phyloP scores from a whole-genome alignment of 2,797 vertebrate species.

The Poecilia picta region DNA sequence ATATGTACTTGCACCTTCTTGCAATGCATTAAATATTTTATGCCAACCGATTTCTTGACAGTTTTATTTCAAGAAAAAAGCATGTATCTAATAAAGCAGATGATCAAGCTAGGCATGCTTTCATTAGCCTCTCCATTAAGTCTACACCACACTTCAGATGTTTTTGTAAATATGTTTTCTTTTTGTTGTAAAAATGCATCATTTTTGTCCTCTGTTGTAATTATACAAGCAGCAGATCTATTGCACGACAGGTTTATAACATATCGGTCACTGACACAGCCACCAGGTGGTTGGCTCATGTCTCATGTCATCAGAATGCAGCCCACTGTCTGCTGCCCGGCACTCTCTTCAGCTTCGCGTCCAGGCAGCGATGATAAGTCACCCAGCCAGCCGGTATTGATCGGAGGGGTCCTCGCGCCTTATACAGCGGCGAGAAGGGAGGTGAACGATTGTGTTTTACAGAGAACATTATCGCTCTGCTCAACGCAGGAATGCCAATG shows the following conservation, averaged over 20 bases:
- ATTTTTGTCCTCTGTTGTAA: not conserved
- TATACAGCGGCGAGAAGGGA: constrained; percentile 79
- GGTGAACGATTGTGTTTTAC: constrained; percentile 86
- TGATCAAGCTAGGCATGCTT: not conserved
- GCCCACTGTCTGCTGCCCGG: constrained; percentile 52
- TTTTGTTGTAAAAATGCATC: not conserved
- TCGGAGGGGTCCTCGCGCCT: constrained; percentile 79
- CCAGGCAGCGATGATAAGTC: constrained; percentile 79
- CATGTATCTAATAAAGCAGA: not conserved
- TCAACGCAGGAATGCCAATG: constrained; percentile 69
- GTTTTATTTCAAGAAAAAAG: not conserved
- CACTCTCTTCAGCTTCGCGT: constrained; percentile 55
- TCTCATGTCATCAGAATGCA: constrained; percentile 78
- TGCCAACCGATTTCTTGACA: not conserved
- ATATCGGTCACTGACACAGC: constrained; percentile 49
- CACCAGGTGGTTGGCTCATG: constrained; percentile 45
- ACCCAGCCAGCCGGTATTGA: constrained; percentile 82
- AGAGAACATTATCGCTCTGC: constrained; percentile 85
- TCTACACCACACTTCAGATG: not conserved
- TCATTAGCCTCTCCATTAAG: not conserved
- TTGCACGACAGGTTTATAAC: constrained; percentile 46
- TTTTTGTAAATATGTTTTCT: not conserved
- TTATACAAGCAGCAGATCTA: constrained; percentile 15
- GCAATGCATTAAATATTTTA: not conserved
- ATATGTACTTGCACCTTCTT: not conserved